Conservation (phyloP, 1,140 invertebrate species). For the Sesamia nonagrioides region DNA sequence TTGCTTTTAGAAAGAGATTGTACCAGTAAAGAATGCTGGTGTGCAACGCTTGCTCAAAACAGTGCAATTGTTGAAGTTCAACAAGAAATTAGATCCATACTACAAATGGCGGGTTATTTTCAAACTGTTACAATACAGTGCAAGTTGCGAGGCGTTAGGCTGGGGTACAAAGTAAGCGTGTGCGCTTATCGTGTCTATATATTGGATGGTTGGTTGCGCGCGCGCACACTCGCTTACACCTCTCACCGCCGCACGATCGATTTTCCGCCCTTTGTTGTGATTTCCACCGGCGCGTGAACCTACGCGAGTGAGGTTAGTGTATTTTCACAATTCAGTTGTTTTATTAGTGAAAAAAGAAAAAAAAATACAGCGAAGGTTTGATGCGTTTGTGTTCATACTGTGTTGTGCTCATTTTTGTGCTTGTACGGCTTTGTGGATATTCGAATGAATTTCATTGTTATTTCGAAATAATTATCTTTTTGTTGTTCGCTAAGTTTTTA, state of each 20-base stretch:
- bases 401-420: conserved; percentile 40
- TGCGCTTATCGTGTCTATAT: conserved; percentile 77
- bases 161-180: conserved; percentile 47
- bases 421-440: conserved; percentile 3
- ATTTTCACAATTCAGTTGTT: conserved; percentile 68
- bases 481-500: not conserved
- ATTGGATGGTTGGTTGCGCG: conserved; percentile 71
- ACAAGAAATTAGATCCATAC: not conserved
- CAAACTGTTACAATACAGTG: conserved; percentile 13
- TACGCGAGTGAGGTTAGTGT: conserved; percentile 80
- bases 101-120: conserved; percentile 13
- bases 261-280: conserved; percentile 73
- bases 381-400: not conserved
- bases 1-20: not conserved
- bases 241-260: conserved; percentile 71
- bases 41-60: not conserved
- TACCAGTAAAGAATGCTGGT: not conserved
- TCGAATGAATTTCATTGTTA: not conserved
- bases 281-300: conserved; percentile 73
- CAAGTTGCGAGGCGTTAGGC: conserved; percentile 22
- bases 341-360: conserved; percentile 49
- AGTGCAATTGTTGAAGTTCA: not conserved
- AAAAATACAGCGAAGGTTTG: conserved; percentile 23
- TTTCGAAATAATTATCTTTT: not conserved
- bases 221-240: conserved; percentile 78